Base-by-base conservation (phyloP, 2,797 vertebrate genomes). In the Crenuchus spilurus region DNA sequence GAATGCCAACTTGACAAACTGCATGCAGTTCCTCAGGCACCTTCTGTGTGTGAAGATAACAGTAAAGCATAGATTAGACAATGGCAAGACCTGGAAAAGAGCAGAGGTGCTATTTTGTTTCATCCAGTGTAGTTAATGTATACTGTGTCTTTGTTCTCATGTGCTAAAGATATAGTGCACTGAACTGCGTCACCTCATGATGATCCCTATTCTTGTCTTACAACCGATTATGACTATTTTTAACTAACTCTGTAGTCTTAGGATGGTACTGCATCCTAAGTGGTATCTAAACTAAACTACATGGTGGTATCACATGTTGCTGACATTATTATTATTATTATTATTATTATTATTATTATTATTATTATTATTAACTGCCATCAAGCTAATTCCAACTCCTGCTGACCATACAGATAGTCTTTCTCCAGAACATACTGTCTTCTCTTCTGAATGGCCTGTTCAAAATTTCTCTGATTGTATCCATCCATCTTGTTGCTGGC, bases 131-230 rank as follows among this genome's bases (percentile, higher is more conserved):
- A 26, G 14, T 24, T 66, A 62, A 35, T 37, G 52, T 35, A 44
- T 26, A 68, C 55, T 31, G 31, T 18, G 18, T 22, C 37, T 61
- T 61, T 22, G 18, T 61, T 24, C 39, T 37, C 41, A 2, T 55
- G 18, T 31, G 13, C 35, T 35, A 49, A 42, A 60, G 33, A 62
- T 69, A 14, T 54, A 75, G 30, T 52, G 55, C 35, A 26, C 28
- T 62, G 11, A n/a, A 26, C 7, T 13, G 54, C 18, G 13, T 42
- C 42, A 41, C 10, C 22, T 52, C 44, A 51, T 31, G n/a, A 14
- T 63, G 57, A 62, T 52, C 3, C 11, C 35, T 16, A 16, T n/a
- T 20, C 24, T 22, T 31, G 42, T 72, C 6, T 72, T 48, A 54
- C 54, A 46, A 52, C 46, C 26, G 51, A 24, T 51, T 54, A 54